Conservation (phyloP, 2,888 invertebrate species). For the Cenopis cana region DNA sequence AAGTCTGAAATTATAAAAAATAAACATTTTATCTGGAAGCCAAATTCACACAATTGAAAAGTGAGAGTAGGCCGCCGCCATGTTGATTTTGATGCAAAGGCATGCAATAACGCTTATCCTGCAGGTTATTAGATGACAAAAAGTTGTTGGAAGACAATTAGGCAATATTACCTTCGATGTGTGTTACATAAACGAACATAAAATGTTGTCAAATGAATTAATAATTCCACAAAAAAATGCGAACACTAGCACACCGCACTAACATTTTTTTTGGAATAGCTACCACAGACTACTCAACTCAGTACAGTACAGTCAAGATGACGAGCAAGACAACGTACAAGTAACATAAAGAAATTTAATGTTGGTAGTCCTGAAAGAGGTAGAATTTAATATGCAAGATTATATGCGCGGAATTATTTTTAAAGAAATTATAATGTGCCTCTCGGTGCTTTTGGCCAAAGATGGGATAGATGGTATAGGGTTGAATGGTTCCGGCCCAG, state of each 20-base stretch:
- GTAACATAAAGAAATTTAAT: too few relatives aligned
- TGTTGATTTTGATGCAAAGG: conserved; percentile 27
- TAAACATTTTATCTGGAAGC: conserved; percentile 45
- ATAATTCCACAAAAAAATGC: conserved; percentile 32
- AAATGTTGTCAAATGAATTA: conserved; percentile 8
- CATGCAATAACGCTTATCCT: background rate
- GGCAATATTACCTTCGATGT: conserved; percentile 10
- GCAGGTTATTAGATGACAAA: background rate
- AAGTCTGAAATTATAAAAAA: conserved; percentile 22
- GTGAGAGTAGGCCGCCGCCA: conserved; percentile 40
- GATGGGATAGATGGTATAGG: too few relatives aligned
- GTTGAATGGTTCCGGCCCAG: too few relatives aligned
- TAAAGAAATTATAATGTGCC: too few relatives aligned
- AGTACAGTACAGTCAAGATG: too few relatives aligned
- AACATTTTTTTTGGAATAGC: conserved; percentile 28
- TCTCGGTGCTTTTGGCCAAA: too few relatives aligned
- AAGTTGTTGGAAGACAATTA: background rate
- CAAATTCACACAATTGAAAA: conserved; percentile 19
- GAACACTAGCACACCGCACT: conserved; percentile 30
- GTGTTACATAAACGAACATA: background rate
- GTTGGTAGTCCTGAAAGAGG: too few relatives aligned
- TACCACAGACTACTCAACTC: too few relatives aligned
- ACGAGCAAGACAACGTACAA: too few relatives aligned
- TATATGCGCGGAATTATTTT: too few relatives aligned
- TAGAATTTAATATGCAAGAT: too few relatives aligned